phyloP scores from a whole-genome alignment of 2,888 invertebrate genomes.

The Eupithecia vulgata region DNA sequence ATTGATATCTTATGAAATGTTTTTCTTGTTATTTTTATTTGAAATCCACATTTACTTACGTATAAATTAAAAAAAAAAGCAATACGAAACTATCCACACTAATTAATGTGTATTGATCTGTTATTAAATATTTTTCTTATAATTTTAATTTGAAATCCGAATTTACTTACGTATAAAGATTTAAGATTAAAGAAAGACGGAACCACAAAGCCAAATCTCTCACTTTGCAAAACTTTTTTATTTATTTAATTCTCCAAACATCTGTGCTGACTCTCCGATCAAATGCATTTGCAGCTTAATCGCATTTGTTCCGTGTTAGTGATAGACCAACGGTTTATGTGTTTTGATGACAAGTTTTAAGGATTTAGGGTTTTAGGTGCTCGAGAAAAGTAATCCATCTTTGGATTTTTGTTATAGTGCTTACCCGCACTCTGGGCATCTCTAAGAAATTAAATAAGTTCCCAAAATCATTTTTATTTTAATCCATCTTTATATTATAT shows the following conservation, averaged over 20 bases:
- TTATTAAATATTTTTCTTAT: neutral
- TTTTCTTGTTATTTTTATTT: neutral
- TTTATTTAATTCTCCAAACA: conserved; percentile 75
- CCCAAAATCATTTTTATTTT: too few relatives aligned
- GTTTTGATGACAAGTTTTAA: conserved; percentile 64
- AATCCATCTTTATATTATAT: neutral
- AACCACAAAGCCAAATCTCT: conserved; percentile 11
- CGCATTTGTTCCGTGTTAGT: conserved; percentile 80
- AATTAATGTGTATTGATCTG: too few relatives aligned
- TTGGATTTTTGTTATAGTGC: too few relatives aligned
- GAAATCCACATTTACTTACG: neutral
- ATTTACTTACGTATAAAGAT: neutral
- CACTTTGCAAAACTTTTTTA: conserved; percentile 18
- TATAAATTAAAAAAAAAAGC: neutral
- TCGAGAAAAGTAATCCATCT: neutral
- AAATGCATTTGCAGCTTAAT: conserved; percentile 61
- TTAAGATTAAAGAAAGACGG: neutral
- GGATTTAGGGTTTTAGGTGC: conserved; percentile 43
- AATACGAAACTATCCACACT: conserved; percentile 22
- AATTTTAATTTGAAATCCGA: neutral
- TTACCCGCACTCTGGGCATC: too few relatives aligned
- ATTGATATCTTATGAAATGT: neutral
- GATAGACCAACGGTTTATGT: conserved; percentile 77
- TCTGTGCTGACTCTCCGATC: conserved; percentile 67
- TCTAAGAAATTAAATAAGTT: too few relatives aligned